A percentile compares a stretch with the other conserved stretches of the same genome.
Evolutionary conservation across 2,888 invertebrate genomes (phyloP).

Genomic region (Bombylius major): DNA sequence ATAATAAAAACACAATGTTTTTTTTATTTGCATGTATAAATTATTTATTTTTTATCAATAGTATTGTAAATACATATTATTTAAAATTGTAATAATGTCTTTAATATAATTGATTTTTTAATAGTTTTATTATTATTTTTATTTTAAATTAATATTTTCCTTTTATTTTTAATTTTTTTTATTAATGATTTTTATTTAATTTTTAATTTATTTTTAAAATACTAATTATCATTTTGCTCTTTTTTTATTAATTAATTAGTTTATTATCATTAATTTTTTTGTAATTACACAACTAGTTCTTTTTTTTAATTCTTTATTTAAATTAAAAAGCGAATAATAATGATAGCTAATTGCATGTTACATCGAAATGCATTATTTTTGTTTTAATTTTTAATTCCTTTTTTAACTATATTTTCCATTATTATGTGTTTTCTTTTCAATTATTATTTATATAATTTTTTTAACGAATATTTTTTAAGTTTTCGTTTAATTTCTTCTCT

Average conservation of each 20-base stretch:
- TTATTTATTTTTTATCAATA: conserved; percentile 1
- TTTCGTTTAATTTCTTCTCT: no score
- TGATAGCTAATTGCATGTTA: no score
- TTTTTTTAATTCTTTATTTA: no score
- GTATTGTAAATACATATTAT: conserved; percentile 7
- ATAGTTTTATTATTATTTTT: not conserved
- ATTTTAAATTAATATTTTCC: not conserved
- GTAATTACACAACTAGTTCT: no score
- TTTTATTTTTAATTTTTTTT: not conserved
- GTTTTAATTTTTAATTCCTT: no score
- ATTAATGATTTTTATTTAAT: not conserved
- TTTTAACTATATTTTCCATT: no score
- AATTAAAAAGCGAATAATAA: no score
- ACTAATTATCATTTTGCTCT: not conserved
- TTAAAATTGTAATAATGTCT: conserved; percentile 5
- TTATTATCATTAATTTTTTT: not conserved
- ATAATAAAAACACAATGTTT: not conserved
- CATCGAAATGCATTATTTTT: no score
- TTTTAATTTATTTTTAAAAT: not conserved
- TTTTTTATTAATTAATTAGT: not conserved
- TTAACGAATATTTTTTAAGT: no score
- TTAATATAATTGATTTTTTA: conserved; percentile 1
- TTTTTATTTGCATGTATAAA: conserved; percentile 4
- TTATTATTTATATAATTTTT: no score
- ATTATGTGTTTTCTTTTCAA: no score